Base-by-base conservation (phyloP, 2,113 vertebrate species). In the Pycnonotus jocosus region DNA sequence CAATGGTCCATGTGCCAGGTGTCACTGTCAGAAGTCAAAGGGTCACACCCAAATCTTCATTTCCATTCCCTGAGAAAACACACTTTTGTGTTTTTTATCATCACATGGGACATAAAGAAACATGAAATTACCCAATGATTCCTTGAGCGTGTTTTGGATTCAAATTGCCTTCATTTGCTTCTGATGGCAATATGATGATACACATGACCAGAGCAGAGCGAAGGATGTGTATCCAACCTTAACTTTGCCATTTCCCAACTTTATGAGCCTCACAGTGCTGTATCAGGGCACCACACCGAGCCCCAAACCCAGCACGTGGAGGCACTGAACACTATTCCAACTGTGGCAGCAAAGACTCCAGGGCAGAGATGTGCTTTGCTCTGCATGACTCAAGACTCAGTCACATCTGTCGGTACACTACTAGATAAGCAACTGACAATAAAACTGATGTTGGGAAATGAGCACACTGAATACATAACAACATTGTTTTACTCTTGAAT, bases 1-100 rank as follows among this genome's bases (percentile, higher is more conserved):
- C 65, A 30, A 31, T 10, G 37, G 15, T 25, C 20, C 53, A 40
- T 0, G 0, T 44, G 31, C 6, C 16, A 40, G 19, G 19, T 33
- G 40, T 28, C 77, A 12, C 64, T 56, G 44, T 12, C 60, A 53
- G 23, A 74, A 88, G 58, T 33, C 35, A 66, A 53, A 12, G 18
- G 30, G 15, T 68, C 27, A 14, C 30, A 56, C 17, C 69, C 60
- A 77, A 96, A 51, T n/a, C 16, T 65, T 35, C 71, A 40, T 54
- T 65, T 80, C 25, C 35, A 11, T 13, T 94, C n/a, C 48, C n/a
- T 31, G 20, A 73, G 23, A 61, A 81, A 76, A 8, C 17, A 60
- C 4, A 9, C 8, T 53, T 82, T 20, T 66, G n/a, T n/a, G n/a
- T n/a, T n/a, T n/a, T n/a, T n/a, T n/a, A n/a, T n/a, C n/a, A n/a